phyloP scores from a whole-genome alignment of 2,113 vertebrate species.

The Pimephales promelas region DNA sequence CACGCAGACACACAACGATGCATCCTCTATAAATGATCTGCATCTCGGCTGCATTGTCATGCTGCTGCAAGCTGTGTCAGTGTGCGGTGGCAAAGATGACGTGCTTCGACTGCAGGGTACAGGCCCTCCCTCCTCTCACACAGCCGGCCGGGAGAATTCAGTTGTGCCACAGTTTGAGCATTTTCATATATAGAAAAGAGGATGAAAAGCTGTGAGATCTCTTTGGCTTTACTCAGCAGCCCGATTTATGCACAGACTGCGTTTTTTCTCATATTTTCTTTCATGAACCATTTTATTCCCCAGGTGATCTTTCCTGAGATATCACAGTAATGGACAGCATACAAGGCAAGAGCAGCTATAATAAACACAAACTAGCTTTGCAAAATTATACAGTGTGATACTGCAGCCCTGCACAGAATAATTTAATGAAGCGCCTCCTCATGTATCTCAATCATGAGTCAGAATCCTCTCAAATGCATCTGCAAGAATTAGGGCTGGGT shows the following conservation, averaged over 20 bases:
- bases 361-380: background rate
- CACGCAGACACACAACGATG: background rate
- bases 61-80: constrained; percentile 1
- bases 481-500: no score
- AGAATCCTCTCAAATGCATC: background rate
- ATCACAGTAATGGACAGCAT: constrained; percentile 2
- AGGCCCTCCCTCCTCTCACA: background rate
- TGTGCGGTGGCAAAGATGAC: constrained; percentile 41
- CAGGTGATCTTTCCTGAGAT: constrained; percentile 4
- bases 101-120: constrained; percentile 44
- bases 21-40: constrained; percentile 17
- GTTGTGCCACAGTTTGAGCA: constrained; percentile 12
- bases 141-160: constrained; percentile 20
- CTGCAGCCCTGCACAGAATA: background rate
- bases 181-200: constrained; percentile 38
- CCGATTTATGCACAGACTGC: background rate
- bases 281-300: background rate
- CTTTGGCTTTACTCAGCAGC: constrained; percentile 1
- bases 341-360: background rate
- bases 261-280: background rate
- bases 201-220: background rate
- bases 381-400: background rate
- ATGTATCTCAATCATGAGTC: background rate
- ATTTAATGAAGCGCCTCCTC: background rate
- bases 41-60: constrained; percentile 20